Evolutionary conservation across 1,140 invertebrate genomes (phyloP).

Genomic region (Scaptomyza hsui): DNA sequence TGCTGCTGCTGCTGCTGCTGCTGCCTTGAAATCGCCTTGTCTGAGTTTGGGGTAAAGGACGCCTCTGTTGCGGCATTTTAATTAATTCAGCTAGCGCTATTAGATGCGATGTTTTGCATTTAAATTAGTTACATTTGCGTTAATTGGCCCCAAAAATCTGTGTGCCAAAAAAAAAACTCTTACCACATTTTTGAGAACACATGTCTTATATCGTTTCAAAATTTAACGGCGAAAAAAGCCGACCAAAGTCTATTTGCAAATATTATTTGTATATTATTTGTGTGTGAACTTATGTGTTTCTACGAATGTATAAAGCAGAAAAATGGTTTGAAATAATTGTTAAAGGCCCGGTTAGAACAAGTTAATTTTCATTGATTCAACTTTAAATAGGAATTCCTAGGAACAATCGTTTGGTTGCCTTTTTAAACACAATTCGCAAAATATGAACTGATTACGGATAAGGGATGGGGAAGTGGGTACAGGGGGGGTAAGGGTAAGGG

Average conservation of each 20-base stretch:
- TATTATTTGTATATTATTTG: too few relatives aligned
- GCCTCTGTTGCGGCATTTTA: constrained; percentile 11
- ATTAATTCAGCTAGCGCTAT: constrained; percentile 22
- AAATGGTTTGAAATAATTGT: neutral
- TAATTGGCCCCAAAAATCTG: neutral
- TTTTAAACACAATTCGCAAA: neutral
- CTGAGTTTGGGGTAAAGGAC: neutral
- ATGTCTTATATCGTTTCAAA: too few relatives aligned
- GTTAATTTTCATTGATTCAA: neutral
- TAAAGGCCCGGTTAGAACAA: neutral
- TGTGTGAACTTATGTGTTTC: too few relatives aligned
- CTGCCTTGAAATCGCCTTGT: constrained; percentile 7
- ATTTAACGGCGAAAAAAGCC: too few relatives aligned
- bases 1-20: constrained; percentile 7
- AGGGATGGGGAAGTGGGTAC: neutral
- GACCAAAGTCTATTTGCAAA: too few relatives aligned
- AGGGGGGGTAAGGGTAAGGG: neutral
- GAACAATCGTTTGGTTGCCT: neutral
- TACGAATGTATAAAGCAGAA: too few relatives aligned
- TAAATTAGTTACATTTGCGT: constrained; percentile 18
- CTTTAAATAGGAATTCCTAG: neutral
- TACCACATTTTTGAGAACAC: neutral
- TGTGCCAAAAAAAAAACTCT: neutral
- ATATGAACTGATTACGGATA: neutral
- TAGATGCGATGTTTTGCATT: constrained; percentile 20